Base-by-base conservation (phyloP, 2,888 invertebrate species). In the Drosophila nr. medialis region DNA sequence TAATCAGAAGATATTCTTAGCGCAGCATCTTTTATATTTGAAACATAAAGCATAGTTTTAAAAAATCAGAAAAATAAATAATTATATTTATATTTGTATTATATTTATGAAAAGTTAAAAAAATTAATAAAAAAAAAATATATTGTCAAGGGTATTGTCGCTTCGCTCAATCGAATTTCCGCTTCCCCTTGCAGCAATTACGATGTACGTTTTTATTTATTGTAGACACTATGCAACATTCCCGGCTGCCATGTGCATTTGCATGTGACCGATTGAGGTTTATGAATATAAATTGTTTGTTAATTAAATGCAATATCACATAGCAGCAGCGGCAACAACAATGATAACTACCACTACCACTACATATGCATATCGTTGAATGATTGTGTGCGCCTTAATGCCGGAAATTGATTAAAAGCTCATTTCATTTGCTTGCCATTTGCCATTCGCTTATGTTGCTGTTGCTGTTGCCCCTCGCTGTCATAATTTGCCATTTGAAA, bases 271-370 rank as follows among this genome's bases (percentile, higher is more conserved):
- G 83, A 80, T 86, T 83, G 86, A 74, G 80, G 90, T 69, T 90
- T 88, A 90, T 90, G 90, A 89, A 90, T 89, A 90, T 89, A 89
- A 89, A 89, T 89, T 88, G 86, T 86, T 77, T 85, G 87, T 88
- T 89, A 89, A 89, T 89, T 89, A 88, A 89, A 87, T 82, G 77
- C 87, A 89, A 77, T 75, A 82, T 77, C 85, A 75, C 71, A 64
- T 48, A 55, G 13, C 64, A 65, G n/a, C 67, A 65, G 42, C 74
- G 67, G 45, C 45, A 60, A 18, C 66, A 64, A 34, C 59, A 58
- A 49, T 42, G 40, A 18, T 51, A 65, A 61, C 48, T 61, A 8
- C 15, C 15, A 45, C 45, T 60, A 62, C 63, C 64, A 58, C 62
- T 55, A 68, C 65, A 66, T 15, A 21, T 32, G 32, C 15, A 70